Evolutionary conservation across 2,888 invertebrate species (phyloP).

Genomic region (Euphydryas editha): DNA sequence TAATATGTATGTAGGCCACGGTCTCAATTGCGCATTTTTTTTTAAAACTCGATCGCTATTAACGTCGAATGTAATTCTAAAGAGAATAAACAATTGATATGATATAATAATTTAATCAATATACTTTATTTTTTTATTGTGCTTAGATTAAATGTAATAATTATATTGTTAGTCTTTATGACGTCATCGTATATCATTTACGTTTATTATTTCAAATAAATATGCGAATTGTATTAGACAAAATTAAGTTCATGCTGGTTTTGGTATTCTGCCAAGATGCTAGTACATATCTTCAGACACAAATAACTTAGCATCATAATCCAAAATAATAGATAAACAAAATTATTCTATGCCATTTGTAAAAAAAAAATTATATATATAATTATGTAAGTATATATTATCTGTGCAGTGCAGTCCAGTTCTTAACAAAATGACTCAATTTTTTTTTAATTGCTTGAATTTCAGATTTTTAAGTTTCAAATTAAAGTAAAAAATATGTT

Average conservation of each 20-base stretch:
- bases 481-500: too few species aligned
- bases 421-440: neutral
- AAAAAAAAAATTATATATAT: neutral
- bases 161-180: constrained; percentile 34
- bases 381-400: neutral
- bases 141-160: constrained; percentile 20
- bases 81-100: constrained; percentile 23
- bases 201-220: constrained; percentile 21
- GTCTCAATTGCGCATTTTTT: constrained; percentile 76
- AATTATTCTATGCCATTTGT: neutral
- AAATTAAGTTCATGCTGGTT: constrained; percentile 49
- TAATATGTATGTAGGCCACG: constrained; percentile 79
- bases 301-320: constrained; percentile 39
- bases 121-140: constrained; percentile 19
- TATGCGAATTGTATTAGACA: constrained; percentile 21
- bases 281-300: constrained; percentile 41
- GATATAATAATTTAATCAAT: constrained; percentile 17
- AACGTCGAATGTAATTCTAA: constrained; percentile 24
- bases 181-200: constrained; percentile 27
- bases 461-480: neutral
- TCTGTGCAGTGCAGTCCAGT: neutral
- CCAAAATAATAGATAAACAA: constrained; percentile 19
- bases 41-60: constrained; percentile 48
- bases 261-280: constrained; percentile 56
- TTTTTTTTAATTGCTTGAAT: neutral